Evolutionary conservation across 2,888 invertebrate genomes (phyloP), one percentile per base, ranked within the genome.

Genomic region (Dascillus cervinus): DNA sequence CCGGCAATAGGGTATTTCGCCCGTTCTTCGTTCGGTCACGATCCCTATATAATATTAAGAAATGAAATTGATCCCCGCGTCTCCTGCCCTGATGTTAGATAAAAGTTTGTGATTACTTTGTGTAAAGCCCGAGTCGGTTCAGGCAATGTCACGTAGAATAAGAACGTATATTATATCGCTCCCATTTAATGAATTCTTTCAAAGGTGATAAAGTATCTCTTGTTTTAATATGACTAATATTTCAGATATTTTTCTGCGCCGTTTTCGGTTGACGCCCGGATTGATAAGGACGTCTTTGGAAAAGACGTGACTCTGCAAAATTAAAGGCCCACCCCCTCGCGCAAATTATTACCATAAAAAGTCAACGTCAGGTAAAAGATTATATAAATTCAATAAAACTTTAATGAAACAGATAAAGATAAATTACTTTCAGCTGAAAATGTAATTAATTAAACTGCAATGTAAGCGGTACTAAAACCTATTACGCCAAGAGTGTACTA

Each of bases 41-140:
- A 60, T 57, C 57, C 58, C 60, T 57, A 62, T 61, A 61, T 60
- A 60, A 60, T 59, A 60, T 58, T 60, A 59, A 60, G 60, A 61
- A 61, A 60, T 58, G 61, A 62, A 62, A 62, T 62, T 62, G 62
- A 62, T 62, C 59, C n/a, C 47, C 47, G 46, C 46, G 51, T 49
- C 51, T 50, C 50, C 47, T 49, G 42, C 49, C 44, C 49, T 43
- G 55, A 55, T 56, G 49, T 49, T 56, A 58, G 58, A 60, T 59
- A 59, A 58, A 60, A 60, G 56, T 59, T 60, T 59, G 53, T 58
- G 60, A 60, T 60, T 60, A 59, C 59, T 60, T 60, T 52, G 53
- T 52, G 46, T 51, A 50, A n/a, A 48, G 46, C 41, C 43, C 30
- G 36, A 44, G 38, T 37, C 38, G 36, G 37, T 37, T 32, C 43